phyloP scores from a whole-genome alignment of 2,797 vertebrate species.

The Peromyscus melanophrys region DNA sequence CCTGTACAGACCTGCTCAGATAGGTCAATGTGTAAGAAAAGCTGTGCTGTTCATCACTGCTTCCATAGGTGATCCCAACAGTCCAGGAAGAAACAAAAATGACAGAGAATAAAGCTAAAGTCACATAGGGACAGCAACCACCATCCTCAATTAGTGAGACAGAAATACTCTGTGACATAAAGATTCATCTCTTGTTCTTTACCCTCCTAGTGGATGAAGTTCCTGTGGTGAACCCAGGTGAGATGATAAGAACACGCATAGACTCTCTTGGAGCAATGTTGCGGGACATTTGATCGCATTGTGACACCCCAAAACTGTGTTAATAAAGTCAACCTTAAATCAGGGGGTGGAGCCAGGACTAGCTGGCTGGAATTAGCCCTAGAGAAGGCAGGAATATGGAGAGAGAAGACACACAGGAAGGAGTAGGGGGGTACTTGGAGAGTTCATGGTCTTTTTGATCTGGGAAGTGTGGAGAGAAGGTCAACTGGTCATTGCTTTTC shows the following conservation, averaged over 20 bases:
- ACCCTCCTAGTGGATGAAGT: conserved; percentile 18
- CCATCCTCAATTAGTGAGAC: not conserved
- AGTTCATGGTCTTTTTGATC: too few relatives aligned
- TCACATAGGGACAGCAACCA: not conserved
- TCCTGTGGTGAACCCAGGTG: not conserved
- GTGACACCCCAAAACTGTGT: too few relatives aligned
- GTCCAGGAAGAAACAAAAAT: conserved; percentile 9
- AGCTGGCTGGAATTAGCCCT: too few relatives aligned
- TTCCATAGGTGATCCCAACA: not conserved
- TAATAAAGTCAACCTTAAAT: too few relatives aligned
- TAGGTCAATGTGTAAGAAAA: conserved; percentile 23
- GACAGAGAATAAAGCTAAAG: not conserved
- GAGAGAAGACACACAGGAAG: too few relatives aligned
- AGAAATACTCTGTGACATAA: not conserved
- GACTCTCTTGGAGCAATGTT: not conserved
- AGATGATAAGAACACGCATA: not conserved
- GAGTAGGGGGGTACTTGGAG: too few relatives aligned
- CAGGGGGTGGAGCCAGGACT: too few relatives aligned
- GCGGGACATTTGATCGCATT: too few relatives aligned
- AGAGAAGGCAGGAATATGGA: too few relatives aligned
- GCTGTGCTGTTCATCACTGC: fast-evolving
- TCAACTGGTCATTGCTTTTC: too few relatives aligned
- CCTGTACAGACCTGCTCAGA: not conserved
- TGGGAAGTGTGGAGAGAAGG: too few relatives aligned
- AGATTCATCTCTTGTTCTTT: conserved; percentile 39